Evolutionary conservation across 2,888 invertebrate species (phyloP).

Genomic region (Dioctria rufipes): DNA sequence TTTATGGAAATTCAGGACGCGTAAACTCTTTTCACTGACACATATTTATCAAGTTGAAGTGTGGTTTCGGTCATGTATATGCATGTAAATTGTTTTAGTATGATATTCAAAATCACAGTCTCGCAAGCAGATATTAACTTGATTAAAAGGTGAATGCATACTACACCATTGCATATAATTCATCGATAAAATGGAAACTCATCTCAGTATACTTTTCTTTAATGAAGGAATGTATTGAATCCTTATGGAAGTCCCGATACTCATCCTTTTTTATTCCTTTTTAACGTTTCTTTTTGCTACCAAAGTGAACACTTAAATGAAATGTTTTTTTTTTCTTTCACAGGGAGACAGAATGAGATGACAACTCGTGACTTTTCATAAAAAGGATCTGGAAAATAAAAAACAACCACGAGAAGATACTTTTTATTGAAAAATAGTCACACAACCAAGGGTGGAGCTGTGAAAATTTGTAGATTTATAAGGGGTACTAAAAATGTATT

Average conservation of each 20-base stretch:
- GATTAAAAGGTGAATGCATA: too few species aligned
- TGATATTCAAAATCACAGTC: too few species aligned
- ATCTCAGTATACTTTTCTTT: not conserved
- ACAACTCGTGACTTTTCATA: constrained; percentile 32
- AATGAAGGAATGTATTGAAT: too few species aligned
- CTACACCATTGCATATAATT: not conserved
- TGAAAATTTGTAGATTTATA: constrained; percentile 14
- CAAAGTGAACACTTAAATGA: not conserved
- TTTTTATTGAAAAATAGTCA: not conserved
- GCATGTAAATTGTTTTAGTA: too few species aligned
- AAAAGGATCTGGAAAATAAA: constrained; percentile 3
- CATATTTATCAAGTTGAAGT: too few species aligned
- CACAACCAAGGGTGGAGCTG: constrained; percentile 9
- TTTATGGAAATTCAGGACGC: too few species aligned
- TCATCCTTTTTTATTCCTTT: too few species aligned
- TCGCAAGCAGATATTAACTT: too few species aligned
- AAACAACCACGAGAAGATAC: not conserved
- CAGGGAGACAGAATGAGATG: constrained; percentile 45
- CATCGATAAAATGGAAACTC: not conserved
- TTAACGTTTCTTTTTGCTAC: too few species aligned
- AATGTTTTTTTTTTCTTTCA: constrained; percentile 22
- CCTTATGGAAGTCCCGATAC: too few species aligned
- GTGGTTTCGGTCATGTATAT: too few species aligned
- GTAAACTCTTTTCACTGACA: too few species aligned
- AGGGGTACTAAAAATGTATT: constrained; percentile 48